Evolutionary conservation across 2,888 invertebrate species (phyloP), one percentile per base, ranked within the genome.

Genomic region (Rhynchonema sp.): DNA sequence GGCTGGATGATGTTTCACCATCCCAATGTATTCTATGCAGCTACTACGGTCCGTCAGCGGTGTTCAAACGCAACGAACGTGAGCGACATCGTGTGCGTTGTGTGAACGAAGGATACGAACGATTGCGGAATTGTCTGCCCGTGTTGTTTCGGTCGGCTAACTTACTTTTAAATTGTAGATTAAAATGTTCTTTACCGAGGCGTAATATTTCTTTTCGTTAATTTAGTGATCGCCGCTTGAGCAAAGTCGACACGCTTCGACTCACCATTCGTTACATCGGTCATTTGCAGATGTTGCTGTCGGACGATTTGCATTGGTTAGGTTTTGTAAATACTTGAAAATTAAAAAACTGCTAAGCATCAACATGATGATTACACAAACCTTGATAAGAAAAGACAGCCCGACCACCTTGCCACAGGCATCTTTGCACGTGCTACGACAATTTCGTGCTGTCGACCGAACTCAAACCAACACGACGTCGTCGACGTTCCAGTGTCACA

Each of bases 381-480:
- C n/a, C n/a, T n/a, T n/a, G n/a, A n/a, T n/a, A n/a, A n/a, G n/a
- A n/a, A n/a, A n/a, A n/a, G n/a, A n/a, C n/a, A n/a, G n/a, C n/a
- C n/a, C n/a, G n/a, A n/a, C n/a, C n/a, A n/a, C n/a, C n/a, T n/a
- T n/a, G n/a, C n/a, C n/a, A n/a, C n/a, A n/a, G n/a, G n/a, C n/a
- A n/a, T 22, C 6, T 27, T 20, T 46, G 46, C 46, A 22, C 2
- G 20, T 27, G 30, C 23, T 57, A 49, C 23, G 28, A 25, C 28
- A 1, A 65, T 68, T 3, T 68, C 68, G 30, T 63, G 65, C 74
- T 90, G 90, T 73, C 87, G 89, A 77, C 94, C 92, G 94, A 90
- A 86, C 57, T n/a, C n/a, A n/a, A n/a, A n/a, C n/a, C n/a, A n/a
- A n/a, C n/a, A n/a, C n/a, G n/a, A n/a, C n/a, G n/a, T n/a, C n/a